Evolutionary conservation across 23 tunicate genomes (phyloP).

Genomic region (Oikopleura dioica): DNA sequence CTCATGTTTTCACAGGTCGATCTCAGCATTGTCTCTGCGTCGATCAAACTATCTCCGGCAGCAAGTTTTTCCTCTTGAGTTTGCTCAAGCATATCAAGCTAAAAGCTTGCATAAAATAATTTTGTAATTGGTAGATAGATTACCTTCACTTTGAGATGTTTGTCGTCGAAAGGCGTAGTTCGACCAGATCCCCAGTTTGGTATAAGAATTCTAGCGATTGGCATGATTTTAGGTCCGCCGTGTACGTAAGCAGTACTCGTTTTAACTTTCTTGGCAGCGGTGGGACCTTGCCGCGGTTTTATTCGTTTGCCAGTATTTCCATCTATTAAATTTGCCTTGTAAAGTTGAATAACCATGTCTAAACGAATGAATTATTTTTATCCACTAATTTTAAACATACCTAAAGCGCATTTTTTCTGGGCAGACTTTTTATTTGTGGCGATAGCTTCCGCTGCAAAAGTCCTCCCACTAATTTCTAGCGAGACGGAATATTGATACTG

Average conservation of each 20-base stretch:
- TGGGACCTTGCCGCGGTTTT: not conserved
- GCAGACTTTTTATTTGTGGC: conserved; percentile 85
- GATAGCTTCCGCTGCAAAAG: not conserved
- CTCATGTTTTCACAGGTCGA: not conserved
- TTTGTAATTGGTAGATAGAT: too few relatives aligned
- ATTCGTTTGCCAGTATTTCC: conserved; percentile 30
- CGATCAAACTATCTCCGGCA: not conserved
- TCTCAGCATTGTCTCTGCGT: not conserved
- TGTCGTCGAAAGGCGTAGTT: not conserved
- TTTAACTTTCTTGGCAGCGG: not conserved
- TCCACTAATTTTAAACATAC: too few relatives aligned
- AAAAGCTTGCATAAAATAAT: too few relatives aligned
- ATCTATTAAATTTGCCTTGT: conserved; percentile 30
- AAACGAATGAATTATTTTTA: too few relatives aligned
- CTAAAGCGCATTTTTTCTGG: conserved; percentile 45
- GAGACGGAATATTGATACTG: not conserved
- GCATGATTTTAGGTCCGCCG: not conserved
- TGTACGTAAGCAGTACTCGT: not conserved
- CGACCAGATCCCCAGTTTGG: not conserved
- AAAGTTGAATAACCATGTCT: conserved; percentile 58
- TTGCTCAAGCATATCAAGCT: not conserved
- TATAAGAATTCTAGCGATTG: not conserved
- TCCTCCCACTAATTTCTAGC: not conserved
- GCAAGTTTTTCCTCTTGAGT: not conserved
- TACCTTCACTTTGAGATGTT: not conserved